Conservation (phyloP, 2,113 vertebrate genomes). For the Artemisiospiza belli region DNA sequence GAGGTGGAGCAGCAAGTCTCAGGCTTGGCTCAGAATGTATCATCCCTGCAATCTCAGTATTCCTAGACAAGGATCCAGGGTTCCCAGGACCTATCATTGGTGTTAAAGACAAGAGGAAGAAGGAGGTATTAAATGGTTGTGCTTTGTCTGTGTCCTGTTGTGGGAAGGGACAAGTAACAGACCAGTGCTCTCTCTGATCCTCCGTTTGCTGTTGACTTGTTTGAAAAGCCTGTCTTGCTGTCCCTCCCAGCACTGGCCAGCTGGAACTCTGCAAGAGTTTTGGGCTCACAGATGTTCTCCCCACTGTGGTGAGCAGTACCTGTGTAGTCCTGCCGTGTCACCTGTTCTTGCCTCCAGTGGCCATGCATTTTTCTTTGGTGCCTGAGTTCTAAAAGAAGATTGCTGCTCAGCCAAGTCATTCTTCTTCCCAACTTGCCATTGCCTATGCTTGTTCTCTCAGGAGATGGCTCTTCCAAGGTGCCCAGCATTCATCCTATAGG, state of each 20-base stretch:
- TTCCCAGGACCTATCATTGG: fast-evolving
- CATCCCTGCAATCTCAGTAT: not conserved
- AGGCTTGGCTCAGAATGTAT: not conserved
- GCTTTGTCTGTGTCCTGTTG: not conserved
- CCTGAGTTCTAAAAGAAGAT: not conserved
- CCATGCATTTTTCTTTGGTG: not conserved
- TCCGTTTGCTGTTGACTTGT: not conserved
- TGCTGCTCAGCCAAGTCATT: not conserved
- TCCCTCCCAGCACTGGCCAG: fast-evolving
- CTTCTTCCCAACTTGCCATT: not conserved
- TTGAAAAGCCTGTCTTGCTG: not conserved
- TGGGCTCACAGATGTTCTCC: not conserved
- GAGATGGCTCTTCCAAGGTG: not conserved
- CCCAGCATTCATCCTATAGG: not conserved
- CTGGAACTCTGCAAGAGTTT: not conserved
- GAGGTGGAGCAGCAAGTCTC: not conserved
- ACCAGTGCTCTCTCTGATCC: not conserved
- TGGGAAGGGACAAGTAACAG: not conserved
- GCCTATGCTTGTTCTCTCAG: fast-evolving
- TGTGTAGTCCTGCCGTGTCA: not conserved
- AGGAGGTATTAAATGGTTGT: not conserved
- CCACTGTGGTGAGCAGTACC: not conserved
- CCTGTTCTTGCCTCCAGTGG: not conserved
- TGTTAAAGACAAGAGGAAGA: not conserved
- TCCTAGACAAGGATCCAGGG: not conserved